Percentiles rank a stretch among this genome's conserved stretches.
These are phyloP conservation scores for Acanthurus lineatus DNA, from an alignment of 2,797 vertebrate genomes.

Conservation along the genomic window DNA sequence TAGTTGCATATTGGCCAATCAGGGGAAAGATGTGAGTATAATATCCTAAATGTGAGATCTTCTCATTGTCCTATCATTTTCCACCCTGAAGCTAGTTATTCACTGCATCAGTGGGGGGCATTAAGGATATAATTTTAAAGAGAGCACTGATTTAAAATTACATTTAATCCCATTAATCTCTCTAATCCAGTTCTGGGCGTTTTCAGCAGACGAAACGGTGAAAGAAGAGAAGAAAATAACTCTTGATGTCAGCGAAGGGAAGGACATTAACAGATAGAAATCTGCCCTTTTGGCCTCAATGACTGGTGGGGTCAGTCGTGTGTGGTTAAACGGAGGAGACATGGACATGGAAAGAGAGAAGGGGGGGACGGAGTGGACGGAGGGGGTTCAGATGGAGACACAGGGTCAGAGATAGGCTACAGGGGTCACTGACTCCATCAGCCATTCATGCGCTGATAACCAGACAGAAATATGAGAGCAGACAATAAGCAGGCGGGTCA, in stretches of 20 bases:
- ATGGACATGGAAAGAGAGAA: neutral
- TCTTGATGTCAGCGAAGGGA: neutral
- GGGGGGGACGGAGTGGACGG: neutral
- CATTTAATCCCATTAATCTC: neutral
- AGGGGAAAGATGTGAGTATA: neutral
- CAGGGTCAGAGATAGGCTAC: slow-evolving; percentile 43
- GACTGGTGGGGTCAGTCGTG: slow-evolving; percentile 5
- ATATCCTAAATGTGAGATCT: neutral
- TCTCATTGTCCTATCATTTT: neutral
- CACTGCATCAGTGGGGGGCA: no score
- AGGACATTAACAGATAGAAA: neutral
- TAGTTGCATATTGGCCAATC: neutral
- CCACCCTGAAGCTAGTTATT: neutral
- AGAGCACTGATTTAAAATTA: neutral
- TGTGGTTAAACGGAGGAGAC: slow-evolving; percentile 21
- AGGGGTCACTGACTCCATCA: slow-evolving; percentile 63
- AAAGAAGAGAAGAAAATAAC: neutral
- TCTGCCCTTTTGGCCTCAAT: neutral
- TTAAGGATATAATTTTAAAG: neutral
- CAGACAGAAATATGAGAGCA: slow-evolving; percentile 70
- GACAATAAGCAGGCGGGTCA: slow-evolving; percentile 41
- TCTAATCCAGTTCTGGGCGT: neutral
- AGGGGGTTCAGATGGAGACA: slow-evolving; percentile 39
- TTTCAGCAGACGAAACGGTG: neutral
- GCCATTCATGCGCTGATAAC: slow-evolving; percentile 46